A percentile compares a stretch with the other conserved stretches of the same genome.
phyloP scores from a whole-genome alignment of 2,888 invertebrate genomes.

The Pocota personata region DNA sequence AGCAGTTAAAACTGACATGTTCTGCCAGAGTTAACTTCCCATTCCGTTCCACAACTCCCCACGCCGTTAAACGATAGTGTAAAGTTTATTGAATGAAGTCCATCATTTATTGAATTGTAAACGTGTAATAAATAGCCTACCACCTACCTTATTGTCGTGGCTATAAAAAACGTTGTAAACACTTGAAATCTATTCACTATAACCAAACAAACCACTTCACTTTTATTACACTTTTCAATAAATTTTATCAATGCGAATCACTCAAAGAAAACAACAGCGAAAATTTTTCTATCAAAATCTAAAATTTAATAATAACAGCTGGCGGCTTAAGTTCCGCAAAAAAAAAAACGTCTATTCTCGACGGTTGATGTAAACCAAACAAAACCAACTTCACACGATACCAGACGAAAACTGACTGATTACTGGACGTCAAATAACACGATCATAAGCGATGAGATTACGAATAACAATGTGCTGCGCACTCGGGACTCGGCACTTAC shows the following conservation, averaged over 20 bases:
- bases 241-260: conserved; percentile 9
- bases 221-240: conserved; percentile 20
- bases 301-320: neutral
- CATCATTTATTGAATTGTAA: neutral
- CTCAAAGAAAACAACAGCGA: neutral
- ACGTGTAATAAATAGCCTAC: conserved; percentile 9
- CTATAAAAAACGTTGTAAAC: neutral
- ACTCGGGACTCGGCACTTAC: conserved; percentile 10
- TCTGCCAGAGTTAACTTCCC: neutral
- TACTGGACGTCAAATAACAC: conserved; percentile 44
- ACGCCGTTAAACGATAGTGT: neutral
- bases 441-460: conserved; percentile 53
- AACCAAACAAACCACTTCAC: conserved; percentile 26
- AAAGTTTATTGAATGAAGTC: neutral
- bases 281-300: conserved; percentile 9
- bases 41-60: neutral
- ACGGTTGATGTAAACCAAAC: neutral
- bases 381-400: conserved; percentile 41
- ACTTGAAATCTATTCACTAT: conserved; percentile 7
- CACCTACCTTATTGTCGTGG: conserved; percentile 16
- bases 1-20: no score
- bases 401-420: conserved; percentile 62
- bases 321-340: conserved; percentile 9
- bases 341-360: conserved; percentile 4
- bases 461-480: neutral